Conservation (phyloP, 2,888 invertebrate genomes). For the Ectropis crepuscularia region DNA sequence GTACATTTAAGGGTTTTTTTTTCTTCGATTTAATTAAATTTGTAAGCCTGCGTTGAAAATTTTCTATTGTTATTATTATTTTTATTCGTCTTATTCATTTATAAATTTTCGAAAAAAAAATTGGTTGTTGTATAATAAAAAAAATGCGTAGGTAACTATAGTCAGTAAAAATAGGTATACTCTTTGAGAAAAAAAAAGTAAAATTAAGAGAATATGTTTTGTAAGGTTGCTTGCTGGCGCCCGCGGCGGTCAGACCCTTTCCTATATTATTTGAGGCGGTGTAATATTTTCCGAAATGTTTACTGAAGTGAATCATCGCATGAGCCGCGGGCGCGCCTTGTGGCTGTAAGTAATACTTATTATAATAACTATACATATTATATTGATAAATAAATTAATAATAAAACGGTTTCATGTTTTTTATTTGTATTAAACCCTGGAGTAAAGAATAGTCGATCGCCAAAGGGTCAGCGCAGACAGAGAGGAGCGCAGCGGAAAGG, state of each 20-base stretch:
- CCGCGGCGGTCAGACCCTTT: slow-evolving; percentile 40
- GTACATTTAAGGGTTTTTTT: slow-evolving; percentile 50
- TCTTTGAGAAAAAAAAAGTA: slow-evolving; percentile 47
- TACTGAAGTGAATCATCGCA: slow-evolving; percentile 29
- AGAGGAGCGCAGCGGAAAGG: no score
- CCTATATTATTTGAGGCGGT: slow-evolving; percentile 43
- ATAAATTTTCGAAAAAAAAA: slow-evolving; percentile 48
- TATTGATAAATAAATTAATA: slow-evolving; percentile 85
- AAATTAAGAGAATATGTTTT: slow-evolving; percentile 65
- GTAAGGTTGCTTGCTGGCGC: slow-evolving; percentile 65
- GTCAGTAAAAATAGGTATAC: slow-evolving; percentile 53
- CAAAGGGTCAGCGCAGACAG: no score
- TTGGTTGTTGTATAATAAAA: slow-evolving; percentile 77
- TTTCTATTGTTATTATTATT: slow-evolving; percentile 46
- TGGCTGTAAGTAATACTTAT: slow-evolving; percentile 84
- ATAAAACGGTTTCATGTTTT: slow-evolving; percentile 68
- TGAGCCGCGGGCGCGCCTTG: slow-evolving; percentile 52
- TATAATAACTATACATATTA: slow-evolving; percentile 74
- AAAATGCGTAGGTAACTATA: slow-evolving; percentile 51
- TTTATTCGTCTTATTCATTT: slow-evolving; percentile 42
- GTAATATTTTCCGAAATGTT: slow-evolving; percentile 53
- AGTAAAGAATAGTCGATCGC: no score
- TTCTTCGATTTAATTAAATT: slow-evolving; percentile 29
- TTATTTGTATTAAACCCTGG: slow-evolving; percentile 43
- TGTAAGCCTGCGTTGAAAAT: slow-evolving; percentile 38